phyloP scores from a whole-genome alignment of 2,113 vertebrate species.

The Takifugu flavidus region DNA sequence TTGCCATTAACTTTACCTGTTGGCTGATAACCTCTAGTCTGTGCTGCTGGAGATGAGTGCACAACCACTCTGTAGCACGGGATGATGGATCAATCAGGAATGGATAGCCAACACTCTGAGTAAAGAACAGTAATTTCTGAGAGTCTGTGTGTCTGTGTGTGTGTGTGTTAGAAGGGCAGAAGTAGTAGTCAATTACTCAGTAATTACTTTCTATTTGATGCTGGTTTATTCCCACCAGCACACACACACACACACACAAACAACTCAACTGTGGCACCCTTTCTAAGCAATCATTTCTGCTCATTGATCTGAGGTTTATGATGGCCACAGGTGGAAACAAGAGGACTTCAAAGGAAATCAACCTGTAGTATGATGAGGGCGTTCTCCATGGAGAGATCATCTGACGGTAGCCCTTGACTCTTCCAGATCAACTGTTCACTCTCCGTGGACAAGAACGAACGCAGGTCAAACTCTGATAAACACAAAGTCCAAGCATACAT shows the following conservation, averaged over 20 bases:
- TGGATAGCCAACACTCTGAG: constrained; percentile 87
- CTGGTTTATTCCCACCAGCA: background rate
- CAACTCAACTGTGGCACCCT: constrained; percentile 12
- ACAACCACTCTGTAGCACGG: constrained; percentile 91
- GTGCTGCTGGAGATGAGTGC: constrained; percentile 86
- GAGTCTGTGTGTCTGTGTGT: constrained; percentile 1
- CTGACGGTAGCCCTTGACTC: constrained; percentile 94
- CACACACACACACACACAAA: background rate
- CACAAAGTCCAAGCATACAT: constrained; percentile 8
- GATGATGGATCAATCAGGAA: constrained; percentile 96
- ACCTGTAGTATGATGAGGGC: constrained; percentile 98
- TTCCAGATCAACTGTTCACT: constrained; percentile 98
- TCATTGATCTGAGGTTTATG: constrained; percentile 64
- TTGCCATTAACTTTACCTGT: constrained; percentile 75
- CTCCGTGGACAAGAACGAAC: constrained; percentile 91
- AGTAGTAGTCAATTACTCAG: too few species aligned
- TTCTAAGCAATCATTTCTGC: constrained; percentile 61
- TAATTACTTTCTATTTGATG: too few species aligned
- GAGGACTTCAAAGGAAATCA: constrained; percentile 3
- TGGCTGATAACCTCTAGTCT: constrained; percentile 92
- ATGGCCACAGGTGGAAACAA: constrained; percentile 11
- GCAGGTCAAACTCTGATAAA: constrained; percentile 85
- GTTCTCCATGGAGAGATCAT: constrained; percentile 97
- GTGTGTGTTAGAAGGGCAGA: background rate
- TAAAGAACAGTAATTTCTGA: background rate